Evolutionary conservation across 2,888 invertebrate genomes (phyloP).

Genomic region (Pandemis heparana): DNA sequence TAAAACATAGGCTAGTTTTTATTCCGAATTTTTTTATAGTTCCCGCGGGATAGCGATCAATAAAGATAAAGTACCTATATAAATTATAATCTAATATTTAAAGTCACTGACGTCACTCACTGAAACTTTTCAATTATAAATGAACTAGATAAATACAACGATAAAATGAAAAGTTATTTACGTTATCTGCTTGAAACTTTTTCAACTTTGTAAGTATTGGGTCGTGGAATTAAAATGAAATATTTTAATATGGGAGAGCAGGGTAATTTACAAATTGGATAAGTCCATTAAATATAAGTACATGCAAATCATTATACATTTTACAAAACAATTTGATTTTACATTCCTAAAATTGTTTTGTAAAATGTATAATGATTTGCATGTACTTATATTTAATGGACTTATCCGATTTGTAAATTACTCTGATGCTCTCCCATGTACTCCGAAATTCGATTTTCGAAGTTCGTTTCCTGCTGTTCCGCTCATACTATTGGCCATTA

Average conservation of each 20-base stretch:
- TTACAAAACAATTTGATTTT: background rate
- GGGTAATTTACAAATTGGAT: background rate
- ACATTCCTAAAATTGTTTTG: background rate
- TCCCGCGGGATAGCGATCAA: too few relatives aligned
- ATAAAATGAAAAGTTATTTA: slow-evolving; percentile 20
- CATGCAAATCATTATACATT: slow-evolving; percentile 5
- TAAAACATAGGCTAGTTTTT: too few relatives aligned
- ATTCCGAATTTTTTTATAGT: too few relatives aligned
- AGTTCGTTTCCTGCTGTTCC: too few relatives aligned
- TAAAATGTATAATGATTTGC: background rate
- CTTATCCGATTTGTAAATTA: background rate
- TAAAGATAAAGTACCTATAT: too few relatives aligned
- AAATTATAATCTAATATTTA: too few relatives aligned
- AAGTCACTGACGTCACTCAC: background rate
- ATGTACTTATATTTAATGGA: background rate
- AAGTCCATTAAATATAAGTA: background rate
- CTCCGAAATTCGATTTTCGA: too few relatives aligned
- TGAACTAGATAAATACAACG: slow-evolving; percentile 9
- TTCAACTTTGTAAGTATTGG: background rate
- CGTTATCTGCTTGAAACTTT: slow-evolving; percentile 6
- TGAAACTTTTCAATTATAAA: slow-evolving; percentile 10
- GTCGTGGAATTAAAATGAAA: slow-evolving; percentile 9
- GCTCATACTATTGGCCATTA: too few relatives aligned
- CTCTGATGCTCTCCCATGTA: background rate
- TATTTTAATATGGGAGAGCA: background rate